Percentiles rank a stretch among this genome's conserved stretches.
Conservation (phyloP, 23 tunicate genomes). For the Phallusia fumigata region DNA sequence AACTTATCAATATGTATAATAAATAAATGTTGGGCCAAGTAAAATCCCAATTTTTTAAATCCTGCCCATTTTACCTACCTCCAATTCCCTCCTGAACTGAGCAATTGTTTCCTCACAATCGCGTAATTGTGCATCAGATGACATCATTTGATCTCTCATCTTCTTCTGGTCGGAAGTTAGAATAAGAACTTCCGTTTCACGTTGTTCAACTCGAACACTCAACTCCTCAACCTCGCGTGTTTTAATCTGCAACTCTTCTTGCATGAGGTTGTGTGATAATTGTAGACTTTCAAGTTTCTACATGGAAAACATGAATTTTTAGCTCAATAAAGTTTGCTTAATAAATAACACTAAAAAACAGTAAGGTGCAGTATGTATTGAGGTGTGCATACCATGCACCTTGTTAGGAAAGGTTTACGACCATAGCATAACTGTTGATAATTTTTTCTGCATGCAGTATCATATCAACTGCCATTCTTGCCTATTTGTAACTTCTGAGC, state of each 20-base stretch:
- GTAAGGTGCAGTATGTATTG: too few species aligned
- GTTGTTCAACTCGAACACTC: neutral
- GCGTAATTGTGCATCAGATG: neutral
- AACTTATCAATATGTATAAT: too few species aligned
- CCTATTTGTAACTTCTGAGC: neutral
- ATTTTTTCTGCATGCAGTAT: too few species aligned
- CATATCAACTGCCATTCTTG: too few species aligned
- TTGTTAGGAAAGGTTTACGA: too few species aligned
- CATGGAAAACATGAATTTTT: neutral
- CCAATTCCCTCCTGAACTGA: neutral
- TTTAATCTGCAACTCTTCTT: neutral
- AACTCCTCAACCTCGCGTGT: neutral
- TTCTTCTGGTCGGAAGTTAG: neutral
- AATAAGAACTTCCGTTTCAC: neutral
- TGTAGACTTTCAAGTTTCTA: neutral
- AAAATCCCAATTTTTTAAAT: too few species aligned
- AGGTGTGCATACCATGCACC: too few species aligned
- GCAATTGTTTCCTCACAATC: constrained; percentile 3
- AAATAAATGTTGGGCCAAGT: too few species aligned
- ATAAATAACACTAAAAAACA: too few species aligned
- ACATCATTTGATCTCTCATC: neutral
- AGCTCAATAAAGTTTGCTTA: too few species aligned
- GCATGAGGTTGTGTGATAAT: neutral
- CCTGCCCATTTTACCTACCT: neutral
- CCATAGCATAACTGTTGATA: too few species aligned